These are phyloP conservation scores for Xylophagus ater DNA, from an alignment of 2,888 invertebrate species.

Conservation along the genomic window DNA sequence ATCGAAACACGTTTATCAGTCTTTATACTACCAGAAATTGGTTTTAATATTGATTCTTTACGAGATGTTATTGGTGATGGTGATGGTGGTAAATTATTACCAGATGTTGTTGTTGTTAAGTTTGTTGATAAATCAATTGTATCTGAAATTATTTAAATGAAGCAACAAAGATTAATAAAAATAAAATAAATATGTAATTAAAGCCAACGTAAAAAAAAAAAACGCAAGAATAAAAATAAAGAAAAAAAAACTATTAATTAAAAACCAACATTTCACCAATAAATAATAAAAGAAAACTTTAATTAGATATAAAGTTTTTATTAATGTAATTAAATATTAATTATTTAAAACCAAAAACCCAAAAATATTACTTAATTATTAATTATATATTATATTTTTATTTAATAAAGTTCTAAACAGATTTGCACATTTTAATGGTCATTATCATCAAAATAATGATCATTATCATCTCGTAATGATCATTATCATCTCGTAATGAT, in stretches of 20 bases:
- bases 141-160: conserved; percentile 21
- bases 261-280: neutral
- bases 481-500: too few species aligned
- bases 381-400: too few species aligned
- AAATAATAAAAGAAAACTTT: conserved; percentile 1
- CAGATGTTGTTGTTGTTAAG: conserved; percentile 11
- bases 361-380: too few species aligned
- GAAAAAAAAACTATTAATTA: neutral
- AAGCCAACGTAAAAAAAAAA: conserved; percentile 1
- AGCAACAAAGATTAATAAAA: conserved; percentile 8
- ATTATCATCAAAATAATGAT: too few species aligned
- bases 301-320: neutral
- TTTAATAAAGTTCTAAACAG: too few species aligned
- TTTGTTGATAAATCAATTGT: conserved; percentile 15
- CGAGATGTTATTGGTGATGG: conserved; percentile 27
- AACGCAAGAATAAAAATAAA: neutral
- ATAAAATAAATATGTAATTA: neutral
- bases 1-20: conserved; percentile 38
- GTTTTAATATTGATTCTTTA: conserved; percentile 37
- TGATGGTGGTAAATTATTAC: conserved; percentile 9
- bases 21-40: conserved; percentile 21
- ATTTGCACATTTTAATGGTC: too few species aligned
- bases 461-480: too few species aligned
- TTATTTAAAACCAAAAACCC: too few species aligned
- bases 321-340: too few species aligned